Base-by-base conservation (phyloP, 2,797 vertebrate species). In the Heliangelus exortis region DNA sequence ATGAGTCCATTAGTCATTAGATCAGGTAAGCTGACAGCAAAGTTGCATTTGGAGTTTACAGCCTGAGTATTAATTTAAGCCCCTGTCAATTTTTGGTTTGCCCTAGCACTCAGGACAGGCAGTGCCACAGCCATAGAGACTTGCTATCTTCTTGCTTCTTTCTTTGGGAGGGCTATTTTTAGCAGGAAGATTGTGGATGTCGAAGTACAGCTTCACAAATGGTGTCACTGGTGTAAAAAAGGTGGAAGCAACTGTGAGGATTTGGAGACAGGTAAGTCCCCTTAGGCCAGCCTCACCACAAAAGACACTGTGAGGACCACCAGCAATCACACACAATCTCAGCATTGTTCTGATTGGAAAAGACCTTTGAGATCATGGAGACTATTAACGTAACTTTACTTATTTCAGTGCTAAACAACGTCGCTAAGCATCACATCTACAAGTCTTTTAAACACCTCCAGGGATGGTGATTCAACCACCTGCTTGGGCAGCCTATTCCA, bases 141-240 rank as follows among this genome's bases (percentile, higher is more conserved):
- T 50, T 78, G 34, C 21, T 41, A 28, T 68, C 76, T 36, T 59
- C 61, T 47, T 2, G 0, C 51, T 19, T 22, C 6, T 1, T 71
- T 71, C 73, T 67, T 65, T 19, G 33, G 9, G 21, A 62, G 7
- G 19, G 10, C 9, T 77, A 7, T 81, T 92, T 91, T 68, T 75
- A 72, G 34, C 25, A 1, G 21, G 19, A 57, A n/a, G 33, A 9
- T 1, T 11, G 51, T 2, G 1, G n/a, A 5, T 31, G 19, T 36
- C 14, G 61, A 76, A 71, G 29, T 17, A 50, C 77, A 90, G 41
- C 33, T 77, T 57, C 81, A 75, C 62, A 33, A 63, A 10, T 10
- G 43, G 61, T 10, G 50, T 15, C 2, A 3, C 33, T 6, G 6
- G 48, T 21, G 29, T n/a, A 63, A 80, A 74, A 13, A 62, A 63